phyloP scores from a whole-genome alignment of 2,888 invertebrate species.

The Agriopis leucophaearia region DNA sequence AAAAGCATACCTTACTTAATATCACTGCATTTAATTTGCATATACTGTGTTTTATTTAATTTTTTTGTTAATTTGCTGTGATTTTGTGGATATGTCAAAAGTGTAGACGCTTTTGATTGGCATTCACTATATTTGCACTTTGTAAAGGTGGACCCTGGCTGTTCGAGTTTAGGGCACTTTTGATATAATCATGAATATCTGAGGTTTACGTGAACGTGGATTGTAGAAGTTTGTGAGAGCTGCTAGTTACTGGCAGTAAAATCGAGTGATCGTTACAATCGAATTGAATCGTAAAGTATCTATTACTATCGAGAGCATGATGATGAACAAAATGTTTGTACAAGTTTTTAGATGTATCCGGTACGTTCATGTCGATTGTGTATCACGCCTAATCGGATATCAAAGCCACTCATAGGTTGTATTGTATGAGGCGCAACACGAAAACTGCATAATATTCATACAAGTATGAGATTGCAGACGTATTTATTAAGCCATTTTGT shows the following conservation, averaged over 20 bases:
- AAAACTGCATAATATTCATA: conserved; percentile 73
- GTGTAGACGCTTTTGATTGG: conserved; percentile 51
- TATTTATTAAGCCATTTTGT: conserved; percentile 80
- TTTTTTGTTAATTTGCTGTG: conserved; percentile 65
- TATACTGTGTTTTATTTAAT: conserved; percentile 68
- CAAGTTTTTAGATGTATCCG: conserved; percentile 68
- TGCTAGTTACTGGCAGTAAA: conserved; percentile 85
- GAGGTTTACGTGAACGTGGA: conserved; percentile 67
- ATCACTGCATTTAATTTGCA: conserved; percentile 71
- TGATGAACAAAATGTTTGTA: conserved; percentile 76
- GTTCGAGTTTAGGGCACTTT: conserved; percentile 48
- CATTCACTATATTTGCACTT: conserved; percentile 54
- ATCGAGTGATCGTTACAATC: conserved; percentile 84
- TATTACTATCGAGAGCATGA: conserved; percentile 59
- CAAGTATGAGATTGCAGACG: conserved; percentile 75
- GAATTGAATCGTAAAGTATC: conserved; percentile 76
- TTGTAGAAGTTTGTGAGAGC: conserved; percentile 69
- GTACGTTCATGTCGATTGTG: conserved; percentile 56
- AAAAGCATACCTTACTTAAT: conserved; percentile 72
- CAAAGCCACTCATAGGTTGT: conserved; percentile 54
- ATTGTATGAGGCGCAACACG: conserved; percentile 67
- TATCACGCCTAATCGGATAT: conserved; percentile 53
- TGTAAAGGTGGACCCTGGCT: conserved; percentile 59
- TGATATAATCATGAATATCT: conserved; percentile 66
- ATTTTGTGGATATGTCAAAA: conserved; percentile 63